A percentile compares a stretch with the other conserved stretches of the same genome.
phyloP scores from a whole-genome alignment of 2,797 vertebrate species.

The Picus viridis region DNA sequence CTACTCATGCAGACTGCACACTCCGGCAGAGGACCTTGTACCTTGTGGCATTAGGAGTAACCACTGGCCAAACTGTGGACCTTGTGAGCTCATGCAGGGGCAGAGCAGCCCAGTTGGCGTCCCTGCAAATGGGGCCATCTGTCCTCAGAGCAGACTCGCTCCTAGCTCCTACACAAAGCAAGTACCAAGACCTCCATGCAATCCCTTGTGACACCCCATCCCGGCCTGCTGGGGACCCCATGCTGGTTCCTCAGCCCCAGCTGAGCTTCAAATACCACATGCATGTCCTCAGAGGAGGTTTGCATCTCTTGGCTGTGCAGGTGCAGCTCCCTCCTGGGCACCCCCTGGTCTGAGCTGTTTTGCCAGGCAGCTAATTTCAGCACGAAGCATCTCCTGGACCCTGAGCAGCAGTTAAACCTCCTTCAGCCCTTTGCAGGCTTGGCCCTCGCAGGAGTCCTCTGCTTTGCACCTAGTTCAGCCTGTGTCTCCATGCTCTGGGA shows the following conservation, averaged over 20 bases:
- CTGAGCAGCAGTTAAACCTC: background rate
- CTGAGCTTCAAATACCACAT: background rate
- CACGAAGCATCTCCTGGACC: fast-evolving
- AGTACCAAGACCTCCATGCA: background rate
- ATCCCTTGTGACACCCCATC: background rate
- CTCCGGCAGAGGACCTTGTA: background rate
- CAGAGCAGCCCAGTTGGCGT: background rate
- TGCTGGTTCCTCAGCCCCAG: fast-evolving
- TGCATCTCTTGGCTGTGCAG: fast-evolving
- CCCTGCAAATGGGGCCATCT: background rate
- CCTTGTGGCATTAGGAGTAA: background rate
- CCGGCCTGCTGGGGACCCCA: background rate
- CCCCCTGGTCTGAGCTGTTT: background rate
- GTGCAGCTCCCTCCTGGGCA: background rate
- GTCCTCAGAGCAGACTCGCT: background rate
- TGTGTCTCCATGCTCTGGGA: background rate
- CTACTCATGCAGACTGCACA: background rate
- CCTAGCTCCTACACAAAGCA: background rate
- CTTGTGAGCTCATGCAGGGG: background rate
- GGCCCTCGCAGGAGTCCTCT: background rate
- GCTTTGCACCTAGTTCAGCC: background rate
- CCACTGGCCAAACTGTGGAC: background rate
- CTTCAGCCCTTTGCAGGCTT: background rate
- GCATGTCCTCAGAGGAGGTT: background rate
- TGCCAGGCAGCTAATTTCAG: background rate